phyloP scores from a whole-genome alignment of 2,888 invertebrate genomes.

The Thera obeliscata region DNA sequence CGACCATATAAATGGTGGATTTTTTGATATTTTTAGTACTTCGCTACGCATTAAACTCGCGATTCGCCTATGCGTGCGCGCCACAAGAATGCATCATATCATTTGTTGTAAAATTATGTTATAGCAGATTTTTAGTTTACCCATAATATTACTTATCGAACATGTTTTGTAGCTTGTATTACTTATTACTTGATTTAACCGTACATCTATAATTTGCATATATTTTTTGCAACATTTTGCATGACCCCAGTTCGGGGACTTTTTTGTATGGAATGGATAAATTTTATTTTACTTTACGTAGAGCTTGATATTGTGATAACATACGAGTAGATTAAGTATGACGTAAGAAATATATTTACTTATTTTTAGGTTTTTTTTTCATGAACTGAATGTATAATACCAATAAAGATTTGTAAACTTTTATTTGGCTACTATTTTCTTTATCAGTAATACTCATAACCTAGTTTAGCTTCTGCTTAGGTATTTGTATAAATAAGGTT shows the following conservation, averaged over 20 bases:
- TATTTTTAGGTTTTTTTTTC: slow-evolving; percentile 26
- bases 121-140: slow-evolving; percentile 68
- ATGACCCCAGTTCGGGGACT: slow-evolving; percentile 71
- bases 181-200: slow-evolving; percentile 42
- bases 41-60: slow-evolving; percentile 52
- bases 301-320: slow-evolving; percentile 39
- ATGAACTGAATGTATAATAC: slow-evolving; percentile 39
- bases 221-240: slow-evolving; percentile 40
- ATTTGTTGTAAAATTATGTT: slow-evolving; percentile 82
- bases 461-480: no score
- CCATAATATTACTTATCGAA: slow-evolving; percentile 66
- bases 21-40: slow-evolving; percentile 46
- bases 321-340: slow-evolving; percentile 25
- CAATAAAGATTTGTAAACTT: slow-evolving; percentile 31
- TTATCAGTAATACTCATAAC: neutral
- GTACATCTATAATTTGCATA: slow-evolving; percentile 55
- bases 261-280: slow-evolving; percentile 81
- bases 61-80: slow-evolving; percentile 68
- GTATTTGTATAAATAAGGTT: no score
- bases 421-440: slow-evolving; percentile 4
- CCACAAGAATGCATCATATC: slow-evolving; percentile 85
- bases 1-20: slow-evolving; percentile 3
- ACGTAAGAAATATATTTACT: slow-evolving; percentile 34
- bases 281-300: slow-evolving; percentile 44
- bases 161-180: slow-evolving; percentile 62